Base-by-base conservation (phyloP, 2,888 invertebrate genomes). In the Scelioninae gen. 1 region DNA sequence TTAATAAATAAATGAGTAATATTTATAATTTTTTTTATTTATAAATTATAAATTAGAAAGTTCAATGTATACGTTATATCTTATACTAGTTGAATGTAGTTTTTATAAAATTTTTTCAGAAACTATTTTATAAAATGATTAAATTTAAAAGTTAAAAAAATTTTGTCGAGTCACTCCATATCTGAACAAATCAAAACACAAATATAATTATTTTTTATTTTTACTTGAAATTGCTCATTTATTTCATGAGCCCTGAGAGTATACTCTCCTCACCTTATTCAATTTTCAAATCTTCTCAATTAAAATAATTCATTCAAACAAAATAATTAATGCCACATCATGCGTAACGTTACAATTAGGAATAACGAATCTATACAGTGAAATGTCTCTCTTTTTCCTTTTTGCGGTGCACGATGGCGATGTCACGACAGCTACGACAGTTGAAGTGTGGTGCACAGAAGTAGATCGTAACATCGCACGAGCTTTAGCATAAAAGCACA, bases 401-500 rank as follows among this genome's bases (percentile, higher is more conserved):
- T 45, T 60, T 23, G 3, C 11, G 29, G 10, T 40, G 8, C 31
- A 45, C 49, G 55, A 49, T 65, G 38, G 38, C 15, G 31, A 66
- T 58, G 65, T 58, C 55, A 56, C 63, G 74, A 31, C 72, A 72
- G 62, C 51, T 45, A 31, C 55, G 55, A 63, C 62, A 72, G 43
- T 63, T 72, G 62, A 65, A 55, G 74, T 56, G 63, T 74, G 31
- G 62, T 34, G 34, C 38, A 15, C 56, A 65, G 51, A 65, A 76
- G 68, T 69, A 77, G 68, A 74, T 63, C 38, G 62, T 65, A 72
- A 62, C 49, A 47, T 56, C 62, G 62, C 51, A 55, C 45, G 62
- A 65, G 69, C 65, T 75, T 79, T 66, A 53, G 63, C 60, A 76
- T 76, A 79, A 66, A 76, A 75, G 56, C 55, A 63, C 65, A 65